These are phyloP conservation scores for Drosophila differens DNA, from an alignment of 2,888 invertebrate species.

Conservation along the genomic window DNA sequence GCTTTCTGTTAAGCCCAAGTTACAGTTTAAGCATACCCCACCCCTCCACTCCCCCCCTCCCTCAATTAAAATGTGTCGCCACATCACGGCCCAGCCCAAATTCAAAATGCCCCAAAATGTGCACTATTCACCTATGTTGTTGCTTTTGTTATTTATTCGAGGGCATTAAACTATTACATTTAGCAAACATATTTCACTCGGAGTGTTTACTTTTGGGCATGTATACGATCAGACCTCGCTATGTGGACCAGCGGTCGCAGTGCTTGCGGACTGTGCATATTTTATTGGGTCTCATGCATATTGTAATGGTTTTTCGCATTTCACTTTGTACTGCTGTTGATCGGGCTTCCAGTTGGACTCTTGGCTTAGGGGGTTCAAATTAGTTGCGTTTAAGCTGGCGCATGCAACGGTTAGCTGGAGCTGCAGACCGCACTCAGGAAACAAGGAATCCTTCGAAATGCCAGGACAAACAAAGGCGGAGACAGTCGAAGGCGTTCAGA, in stretches of 20 bases:
- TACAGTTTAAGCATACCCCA: constrained; percentile 27
- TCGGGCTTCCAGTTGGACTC: constrained; percentile 7
- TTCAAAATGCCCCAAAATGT: background rate
- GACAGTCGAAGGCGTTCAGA: constrained; percentile 9
- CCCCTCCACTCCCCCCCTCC: background rate
- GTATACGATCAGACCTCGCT: constrained; percentile 35
- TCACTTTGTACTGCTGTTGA: background rate
- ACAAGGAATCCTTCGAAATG: constrained; percentile 10
- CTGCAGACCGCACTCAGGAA: background rate
- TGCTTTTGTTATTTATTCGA: constrained; percentile 55
- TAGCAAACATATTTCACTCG: background rate
- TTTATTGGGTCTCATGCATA: constrained; percentile 47
- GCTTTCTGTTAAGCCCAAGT: constrained; percentile 55
- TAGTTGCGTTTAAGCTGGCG: constrained; percentile 47
- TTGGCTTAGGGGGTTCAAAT: constrained; percentile 6
- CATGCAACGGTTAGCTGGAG: constrained; percentile 24
- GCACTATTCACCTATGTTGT: constrained; percentile 21
- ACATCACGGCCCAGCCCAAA: background rate
- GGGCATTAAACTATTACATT: constrained; percentile 57
- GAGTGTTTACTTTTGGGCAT: background rate
- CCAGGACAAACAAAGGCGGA: constrained; percentile 9
- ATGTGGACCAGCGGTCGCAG: constrained; percentile 5
- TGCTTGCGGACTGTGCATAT: background rate
- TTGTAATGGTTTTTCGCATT: constrained; percentile 16
- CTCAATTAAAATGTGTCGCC: background rate